Percentiles rank a stretch among this genome's conserved stretches.
These are phyloP conservation scores for pig (Sus scrofa) DNA, from an alignment of 2,113 vertebrate genomes.

Conservation along the genomic window T2T-Sscrofa CM000817.6:21209001-21209500, in stretches of 20 bases:
- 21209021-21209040: background rate
- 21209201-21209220: background rate
- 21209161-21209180: background rate
- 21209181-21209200: background rate
- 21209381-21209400: background rate
- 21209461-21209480: background rate
- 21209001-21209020: background rate
- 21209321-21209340: background rate
- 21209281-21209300: background rate
- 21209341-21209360: background rate
- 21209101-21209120: background rate
- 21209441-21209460: background rate
- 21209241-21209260: background rate
- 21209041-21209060: background rate
- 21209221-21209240: background rate
- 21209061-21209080: slow-evolving; percentile 5
- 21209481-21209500: slow-evolving; percentile 25
- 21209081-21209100: background rate
- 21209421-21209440: background rate
- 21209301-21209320: background rate
- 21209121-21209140: background rate
- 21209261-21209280: background rate
- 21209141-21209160: background rate
- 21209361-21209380: slow-evolving; percentile 17
- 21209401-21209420: background rate